These are phyloP conservation scores for Hiodon tergisus DNA, from an alignment of 2,113 vertebrate genomes.

Conservation along the genomic window DNA sequence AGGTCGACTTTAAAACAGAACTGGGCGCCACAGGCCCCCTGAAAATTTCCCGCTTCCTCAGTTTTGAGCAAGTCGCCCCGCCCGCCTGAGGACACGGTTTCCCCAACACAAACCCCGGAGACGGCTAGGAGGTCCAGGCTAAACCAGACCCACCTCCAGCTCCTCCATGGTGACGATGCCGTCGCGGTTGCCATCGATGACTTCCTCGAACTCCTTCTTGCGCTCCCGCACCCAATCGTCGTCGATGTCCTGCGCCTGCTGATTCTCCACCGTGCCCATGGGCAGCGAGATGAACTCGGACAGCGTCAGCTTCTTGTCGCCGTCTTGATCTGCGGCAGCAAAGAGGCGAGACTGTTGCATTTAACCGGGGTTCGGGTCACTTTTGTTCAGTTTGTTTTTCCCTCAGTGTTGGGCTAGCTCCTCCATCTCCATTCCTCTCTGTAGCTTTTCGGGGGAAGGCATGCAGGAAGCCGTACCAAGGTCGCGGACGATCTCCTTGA, in stretches of 20 bases:
- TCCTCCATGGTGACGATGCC: slow-evolving; percentile 89
- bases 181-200: slow-evolving; percentile 78
- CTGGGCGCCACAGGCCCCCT: no score
- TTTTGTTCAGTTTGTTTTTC: no score
- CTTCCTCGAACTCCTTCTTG: slow-evolving; percentile 86
- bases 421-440: no score
- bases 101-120: no score
- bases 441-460: no score
- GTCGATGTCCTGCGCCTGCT: slow-evolving; percentile 87
- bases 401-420: no score
- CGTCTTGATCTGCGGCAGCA: slow-evolving; percentile 74
- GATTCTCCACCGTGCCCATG: slow-evolving; percentile 89
- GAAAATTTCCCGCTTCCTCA: no score
- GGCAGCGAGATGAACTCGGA: slow-evolving; percentile 90
- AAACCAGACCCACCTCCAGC: slow-evolving; percentile 69
- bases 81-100: no score
- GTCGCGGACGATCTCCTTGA: slow-evolving; percentile 88
- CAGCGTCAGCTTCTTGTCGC: slow-evolving; percentile 80
- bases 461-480: slow-evolving; percentile 61
- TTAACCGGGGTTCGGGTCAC: no score
- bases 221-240: slow-evolving; percentile 91
- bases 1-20: no score
- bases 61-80: no score
- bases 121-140: background rate
- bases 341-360: background rate